Percentiles rank a stretch among this genome's conserved stretches.
Evolutionary conservation across 2,113 vertebrate species (phyloP).

Genomic region (Gymnogyps californianus): DNA sequence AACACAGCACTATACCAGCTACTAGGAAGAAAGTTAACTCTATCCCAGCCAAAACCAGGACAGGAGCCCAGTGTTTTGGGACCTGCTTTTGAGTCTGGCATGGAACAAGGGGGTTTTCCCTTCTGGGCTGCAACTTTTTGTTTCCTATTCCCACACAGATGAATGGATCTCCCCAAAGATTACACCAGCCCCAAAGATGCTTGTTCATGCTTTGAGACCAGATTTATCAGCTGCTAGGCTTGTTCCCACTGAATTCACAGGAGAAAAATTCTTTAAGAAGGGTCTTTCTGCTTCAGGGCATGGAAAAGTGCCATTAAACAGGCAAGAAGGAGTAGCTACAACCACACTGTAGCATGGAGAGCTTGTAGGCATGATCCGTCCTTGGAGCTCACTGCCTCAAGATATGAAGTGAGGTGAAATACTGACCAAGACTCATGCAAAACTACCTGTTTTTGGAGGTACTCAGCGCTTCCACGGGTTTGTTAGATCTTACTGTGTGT

Average conservation of each 20-base stretch:
- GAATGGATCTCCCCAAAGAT: not conserved
- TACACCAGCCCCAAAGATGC: not conserved
- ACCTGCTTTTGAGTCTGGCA: not conserved
- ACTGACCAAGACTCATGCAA: no score
- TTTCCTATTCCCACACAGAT: not conserved
- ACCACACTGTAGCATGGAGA: not conserved
- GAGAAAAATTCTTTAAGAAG: not conserved
- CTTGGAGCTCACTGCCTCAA: not conserved
- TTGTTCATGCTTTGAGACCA: not conserved
- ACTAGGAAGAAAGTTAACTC: no score
- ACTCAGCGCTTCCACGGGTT: not conserved
- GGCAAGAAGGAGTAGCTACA: not conserved
- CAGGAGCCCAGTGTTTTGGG: not conserved
- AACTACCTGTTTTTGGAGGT: not conserved
- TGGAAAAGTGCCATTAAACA: not conserved
- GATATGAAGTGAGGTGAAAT: not conserved
- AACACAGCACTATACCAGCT: no score
- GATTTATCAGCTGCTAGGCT: not conserved
- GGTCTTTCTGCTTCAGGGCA: not conserved
- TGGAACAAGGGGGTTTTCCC: not conserved
- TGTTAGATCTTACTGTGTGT: not conserved
- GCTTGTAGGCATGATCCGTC: not conserved
- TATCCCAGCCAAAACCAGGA: no score
- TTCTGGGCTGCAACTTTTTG: not conserved
- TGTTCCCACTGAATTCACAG: not conserved